Evolutionary conservation across 2,113 vertebrate species (phyloP), one percentile per base, ranked within the genome.

Genomic region (Conger conger): DNA sequence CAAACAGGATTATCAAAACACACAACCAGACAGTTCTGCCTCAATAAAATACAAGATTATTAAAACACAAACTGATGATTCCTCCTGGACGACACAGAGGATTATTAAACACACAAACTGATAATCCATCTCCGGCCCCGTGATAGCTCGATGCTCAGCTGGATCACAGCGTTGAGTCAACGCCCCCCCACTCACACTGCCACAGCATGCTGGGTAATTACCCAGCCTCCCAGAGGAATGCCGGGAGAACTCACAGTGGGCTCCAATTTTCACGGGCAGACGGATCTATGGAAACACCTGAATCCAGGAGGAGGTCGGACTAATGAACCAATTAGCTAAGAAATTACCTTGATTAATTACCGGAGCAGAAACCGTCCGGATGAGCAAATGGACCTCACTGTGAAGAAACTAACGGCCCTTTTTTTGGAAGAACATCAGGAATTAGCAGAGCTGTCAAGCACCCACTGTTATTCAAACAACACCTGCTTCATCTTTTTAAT

Each of bases 311-410:
- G 79, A 85, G 53, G 77, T 15, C 18, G 42, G 33, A n/a, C 40
- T 38, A 81, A 76, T 76, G 60, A 85, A 80, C 50, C 84, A 82
- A 85, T 85, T 85, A 82, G 33, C 80, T 85, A 30, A 82, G 73
- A 76, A 85, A 85, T 85, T 76, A 57, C 79, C 63, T 77, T 85
- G 84, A 82, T 82, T 53, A 82, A 85, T 76, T 85, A 85, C 35
- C 20, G 15, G 37, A 80, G 79, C 80, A 20, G 33, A 85, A 85
- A 82, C 20, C 11, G 35, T n/a, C 60, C 50, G 79, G 30, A 60
- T 23, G 23, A 60, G 18, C 60, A 76, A 85, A 81, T 76, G 16
- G 50, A 27, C 60, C 33, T 8, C 18, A 54, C 79, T n/a, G 77
- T 50, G 84, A 85, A 15, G 8, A 27, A 68, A 85, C 54, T 35